Conservation (phyloP, 2,113 vertebrate species). For the Patagioenas fasciata region DNA sequence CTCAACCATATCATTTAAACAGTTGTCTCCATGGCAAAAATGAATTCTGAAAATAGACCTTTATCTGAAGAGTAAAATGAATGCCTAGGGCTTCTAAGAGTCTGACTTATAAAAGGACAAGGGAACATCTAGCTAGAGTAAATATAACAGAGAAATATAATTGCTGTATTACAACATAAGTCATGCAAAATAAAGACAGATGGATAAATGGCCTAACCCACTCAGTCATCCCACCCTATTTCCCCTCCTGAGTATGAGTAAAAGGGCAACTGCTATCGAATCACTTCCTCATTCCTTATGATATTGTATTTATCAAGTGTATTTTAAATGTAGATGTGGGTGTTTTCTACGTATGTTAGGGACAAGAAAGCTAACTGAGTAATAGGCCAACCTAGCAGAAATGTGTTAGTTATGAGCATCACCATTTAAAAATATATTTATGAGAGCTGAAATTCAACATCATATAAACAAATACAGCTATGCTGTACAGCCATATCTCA, state of each 20-base stretch:
- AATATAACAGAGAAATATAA: not conserved
- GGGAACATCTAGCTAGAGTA: not conserved
- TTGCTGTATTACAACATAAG: not conserved
- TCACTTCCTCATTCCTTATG: constrained; percentile 18
- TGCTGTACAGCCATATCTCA: constrained; percentile 30
- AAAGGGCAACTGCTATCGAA: not conserved
- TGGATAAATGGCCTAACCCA: constrained; percentile 15
- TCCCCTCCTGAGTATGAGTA: constrained; percentile 4
- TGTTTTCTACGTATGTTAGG: not conserved
- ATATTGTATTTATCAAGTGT: constrained; percentile 17
- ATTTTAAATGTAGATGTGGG: constrained; percentile 16
- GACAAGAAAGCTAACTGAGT: constrained; percentile 28
- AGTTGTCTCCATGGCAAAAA: not conserved
- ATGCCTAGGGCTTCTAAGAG: not conserved
- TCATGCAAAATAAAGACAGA: constrained; percentile 46
- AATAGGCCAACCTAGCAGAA: not conserved
- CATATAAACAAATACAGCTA: constrained; percentile 2
- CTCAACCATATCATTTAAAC: not conserved
- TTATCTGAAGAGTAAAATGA: not conserved
- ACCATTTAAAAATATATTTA: not conserved
- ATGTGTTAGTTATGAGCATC: not conserved
- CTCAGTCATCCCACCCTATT: constrained; percentile 32
- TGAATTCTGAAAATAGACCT: not conserved
- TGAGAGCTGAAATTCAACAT: constrained; percentile 1
- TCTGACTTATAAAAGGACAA: not conserved